Evolutionary conservation across 2,888 invertebrate species (phyloP).

Genomic region (Elegia similella): DNA sequence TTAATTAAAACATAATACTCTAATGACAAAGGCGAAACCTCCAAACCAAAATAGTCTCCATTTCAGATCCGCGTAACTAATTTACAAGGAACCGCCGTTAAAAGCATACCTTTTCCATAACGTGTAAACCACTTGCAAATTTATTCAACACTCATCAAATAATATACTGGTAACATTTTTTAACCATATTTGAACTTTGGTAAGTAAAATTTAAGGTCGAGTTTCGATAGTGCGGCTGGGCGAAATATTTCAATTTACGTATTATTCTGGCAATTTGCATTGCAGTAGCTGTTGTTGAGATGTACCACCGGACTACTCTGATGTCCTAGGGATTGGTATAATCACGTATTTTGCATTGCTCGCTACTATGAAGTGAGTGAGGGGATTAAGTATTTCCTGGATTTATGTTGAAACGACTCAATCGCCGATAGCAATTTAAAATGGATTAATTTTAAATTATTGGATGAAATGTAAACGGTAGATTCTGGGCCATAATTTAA

Average conservation of each 20-base stretch:
- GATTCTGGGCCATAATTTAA: background rate
- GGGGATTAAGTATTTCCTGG: background rate
- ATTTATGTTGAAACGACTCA: background rate
- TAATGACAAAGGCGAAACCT: slow-evolving; percentile 8
- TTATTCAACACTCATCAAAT: slow-evolving; percentile 69
- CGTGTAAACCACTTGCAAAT: slow-evolving; percentile 69
- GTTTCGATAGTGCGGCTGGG: slow-evolving; percentile 26
- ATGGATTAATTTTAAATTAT: slow-evolving; percentile 6
- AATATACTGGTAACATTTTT: slow-evolving; percentile 49
- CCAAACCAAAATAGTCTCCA: background rate
- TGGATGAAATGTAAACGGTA: background rate
- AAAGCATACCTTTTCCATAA: slow-evolving; percentile 61
- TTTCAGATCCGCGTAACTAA: slow-evolving; percentile 41
- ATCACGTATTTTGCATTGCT: slow-evolving; percentile 32
- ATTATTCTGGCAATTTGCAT: slow-evolving; percentile 65
- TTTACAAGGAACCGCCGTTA: slow-evolving; percentile 61
- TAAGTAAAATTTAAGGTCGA: slow-evolving; percentile 31
- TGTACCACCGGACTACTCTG: slow-evolving; percentile 31
- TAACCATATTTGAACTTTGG: slow-evolving; percentile 33
- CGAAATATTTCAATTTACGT: slow-evolving; percentile 61
- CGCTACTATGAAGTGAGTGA: slow-evolving; percentile 1
- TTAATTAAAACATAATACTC: slow-evolving; percentile 14
- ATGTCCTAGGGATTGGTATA: slow-evolving; percentile 38
- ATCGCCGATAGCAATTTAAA: background rate
- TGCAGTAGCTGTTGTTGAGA: slow-evolving; percentile 49